Evolutionary conservation across 2,888 invertebrate species (phyloP), one percentile per base, ranked within the genome.

Genomic region (Hecatera dysodea): DNA sequence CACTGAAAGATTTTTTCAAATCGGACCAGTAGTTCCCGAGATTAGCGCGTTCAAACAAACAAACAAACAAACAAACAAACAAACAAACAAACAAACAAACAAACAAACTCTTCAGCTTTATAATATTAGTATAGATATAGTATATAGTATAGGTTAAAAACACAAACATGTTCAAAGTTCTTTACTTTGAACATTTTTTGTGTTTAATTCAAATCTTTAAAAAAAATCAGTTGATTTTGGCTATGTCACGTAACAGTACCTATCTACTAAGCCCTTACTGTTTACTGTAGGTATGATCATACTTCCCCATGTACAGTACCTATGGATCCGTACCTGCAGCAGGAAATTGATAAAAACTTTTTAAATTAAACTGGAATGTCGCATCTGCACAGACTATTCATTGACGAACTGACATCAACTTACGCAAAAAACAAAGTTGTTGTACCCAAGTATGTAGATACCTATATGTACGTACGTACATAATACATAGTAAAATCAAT

Each of bases 401-500:
- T 48, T 42, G 19, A 44, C 44, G 8, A 44, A 44, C 39, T 44
- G 50, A 66, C 42, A 66, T 52, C 42, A 64, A 64, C 50, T 66
- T 46, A 19, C n/a, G n/a, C 48, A 70, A 81, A 70, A 76, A 66
- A 66, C 39, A 36, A 56, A 61, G 48, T 61, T 48, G 2, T 24
- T 46, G n/a, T 24, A 72, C 17, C 15, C 15, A 33, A 6, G 29
- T 27, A 53, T 8, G 53, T 29, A 36, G 11, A 39, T 50, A 66
- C 8, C 9, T 36, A 52, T 46, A 36, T 24, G 27, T 44, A 52
- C 2, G 2, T 67, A 53, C 46, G 44, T 50, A 71, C 9, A 19
- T 33, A 68, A 19, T 33, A 68, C 24, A 33, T 56, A 66, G 42
- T 22, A 72, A 29, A 69, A 75, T 69, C 63, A 79, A 76, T 66